Evolutionary conservation across 2,797 vertebrate genomes (phyloP).

Genomic region (Eutrigla gurnardus): DNA sequence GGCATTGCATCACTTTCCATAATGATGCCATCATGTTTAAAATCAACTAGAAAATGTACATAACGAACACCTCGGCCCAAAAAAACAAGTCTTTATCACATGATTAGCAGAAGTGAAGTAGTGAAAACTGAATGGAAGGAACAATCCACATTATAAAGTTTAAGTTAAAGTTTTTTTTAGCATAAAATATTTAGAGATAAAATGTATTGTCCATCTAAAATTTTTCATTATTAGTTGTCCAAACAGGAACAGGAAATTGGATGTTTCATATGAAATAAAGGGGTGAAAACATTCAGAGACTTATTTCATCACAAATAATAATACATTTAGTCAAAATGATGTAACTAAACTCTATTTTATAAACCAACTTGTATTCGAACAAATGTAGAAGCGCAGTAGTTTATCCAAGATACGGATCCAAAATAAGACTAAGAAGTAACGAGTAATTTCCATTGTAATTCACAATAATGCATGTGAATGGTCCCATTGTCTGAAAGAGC

Average conservation of each 20-base stretch:
- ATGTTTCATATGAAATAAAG: neutral
- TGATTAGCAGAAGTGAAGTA: constrained; percentile 3
- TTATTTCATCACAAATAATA: neutral
- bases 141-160: neutral
- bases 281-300: neutral
- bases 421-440: constrained; percentile 15
- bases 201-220: neutral
- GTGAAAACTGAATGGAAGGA: neutral
- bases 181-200: too few relatives aligned
- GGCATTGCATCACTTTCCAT: neutral
- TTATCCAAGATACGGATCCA: constrained; percentile 5
- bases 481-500: constrained; percentile 62
- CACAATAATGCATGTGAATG: constrained; percentile 51
- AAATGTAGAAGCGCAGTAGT: constrained; percentile 1
- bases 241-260: neutral
- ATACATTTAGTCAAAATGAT: too few relatives aligned
- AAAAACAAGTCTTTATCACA: neutral
- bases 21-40: constrained; percentile 2
- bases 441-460: constrained; percentile 50
- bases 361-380: neutral
- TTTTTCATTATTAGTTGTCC: neutral
- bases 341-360: neutral
- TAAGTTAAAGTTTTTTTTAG: too few relatives aligned
- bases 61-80: neutral
- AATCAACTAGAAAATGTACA: neutral